Conservation (phyloP, 2,888 invertebrate species). For the Octonoba sinensis region DNA sequence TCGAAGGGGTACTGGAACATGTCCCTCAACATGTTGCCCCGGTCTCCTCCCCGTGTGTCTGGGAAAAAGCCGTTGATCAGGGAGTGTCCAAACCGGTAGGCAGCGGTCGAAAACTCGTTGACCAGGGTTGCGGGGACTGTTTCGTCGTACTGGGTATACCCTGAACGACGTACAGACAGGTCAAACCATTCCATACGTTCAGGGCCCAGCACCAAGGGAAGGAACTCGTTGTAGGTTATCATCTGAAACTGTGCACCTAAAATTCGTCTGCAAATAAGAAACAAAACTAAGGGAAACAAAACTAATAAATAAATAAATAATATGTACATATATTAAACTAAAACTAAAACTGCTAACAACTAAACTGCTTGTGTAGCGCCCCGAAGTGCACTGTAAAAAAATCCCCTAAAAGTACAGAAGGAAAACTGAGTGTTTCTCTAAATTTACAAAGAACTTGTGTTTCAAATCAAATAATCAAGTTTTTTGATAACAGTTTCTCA, state of each 20-base stretch:
- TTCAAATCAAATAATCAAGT: too few species aligned
- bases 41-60: slow-evolving; percentile 80
- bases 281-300: neutral
- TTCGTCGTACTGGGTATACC: slow-evolving; percentile 79
- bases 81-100: slow-evolving; percentile 76
- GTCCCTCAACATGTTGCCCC: slow-evolving; percentile 71
- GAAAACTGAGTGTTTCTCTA: too few species aligned
- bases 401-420: too few species aligned
- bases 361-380: too few species aligned
- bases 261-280: slow-evolving; percentile 69
- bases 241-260: slow-evolving; percentile 74
- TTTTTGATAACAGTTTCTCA: too few species aligned
- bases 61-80: slow-evolving; percentile 83
- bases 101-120: slow-evolving; percentile 87
- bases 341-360: too few species aligned
- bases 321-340: too few species aligned
- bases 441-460: too few species aligned
- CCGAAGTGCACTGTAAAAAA: too few species aligned
- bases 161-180: slow-evolving; percentile 72
- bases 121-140: slow-evolving; percentile 82
- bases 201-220: slow-evolving; percentile 84
- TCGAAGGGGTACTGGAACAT: slow-evolving; percentile 64
- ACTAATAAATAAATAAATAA: too few species aligned
- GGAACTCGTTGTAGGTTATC: slow-evolving; percentile 67
- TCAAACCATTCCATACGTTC: slow-evolving; percentile 66